Evolutionary conservation across 1,140 invertebrate genomes (phyloP), one percentile per base, ranked within the genome.

Genomic region (Ctenoplectra terminalis): DNA sequence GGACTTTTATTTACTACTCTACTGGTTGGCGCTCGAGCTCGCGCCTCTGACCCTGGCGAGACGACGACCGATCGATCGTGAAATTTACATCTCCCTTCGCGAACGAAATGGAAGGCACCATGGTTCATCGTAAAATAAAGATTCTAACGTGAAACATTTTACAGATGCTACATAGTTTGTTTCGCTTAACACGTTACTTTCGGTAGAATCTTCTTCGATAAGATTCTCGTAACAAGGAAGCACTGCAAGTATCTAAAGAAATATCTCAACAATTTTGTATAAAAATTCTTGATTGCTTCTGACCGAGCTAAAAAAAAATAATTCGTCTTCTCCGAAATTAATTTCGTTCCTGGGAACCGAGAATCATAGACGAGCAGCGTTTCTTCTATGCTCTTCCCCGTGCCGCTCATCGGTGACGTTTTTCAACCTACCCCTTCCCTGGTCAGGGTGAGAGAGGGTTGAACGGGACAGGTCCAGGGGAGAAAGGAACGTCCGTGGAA

Each of bases 1-100:
- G 85, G 85, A 87, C 83, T 87, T 87, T 87, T 87, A 87, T 87
- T 87, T 87, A 87, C 86, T 87, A 71, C 76, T 75, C 60, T 69
- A 58, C 54, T 50, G 60, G 66, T 52, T 34, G 56, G 54, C 72
- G 80, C 48, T 85, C 60, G 52, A 52, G 66, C 56, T 66, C 63
- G 77, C 71, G 77, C 54, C 46, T 84, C 70, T 67, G 61, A 73
- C 64, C 78, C 79, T 82, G 83, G 78, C 85, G 84, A 83, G 71
- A 73, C 64, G 81, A 87, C 76, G 50, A 56, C 50, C 77, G 82
- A 87, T 87, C 76, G 76, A 87, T 75, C 61, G 54, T 37, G 66
- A 64, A 81, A 82, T 82, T 85, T 64, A 46, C 70, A 50, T 76
- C 29, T 67, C 72, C 61, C 50, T 72, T 81, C 50, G 70, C 17